These are phyloP conservation scores for Drosophila pallidifrons DNA, from an alignment of 1,140 invertebrate genomes.

Conservation along the genomic window DNA sequence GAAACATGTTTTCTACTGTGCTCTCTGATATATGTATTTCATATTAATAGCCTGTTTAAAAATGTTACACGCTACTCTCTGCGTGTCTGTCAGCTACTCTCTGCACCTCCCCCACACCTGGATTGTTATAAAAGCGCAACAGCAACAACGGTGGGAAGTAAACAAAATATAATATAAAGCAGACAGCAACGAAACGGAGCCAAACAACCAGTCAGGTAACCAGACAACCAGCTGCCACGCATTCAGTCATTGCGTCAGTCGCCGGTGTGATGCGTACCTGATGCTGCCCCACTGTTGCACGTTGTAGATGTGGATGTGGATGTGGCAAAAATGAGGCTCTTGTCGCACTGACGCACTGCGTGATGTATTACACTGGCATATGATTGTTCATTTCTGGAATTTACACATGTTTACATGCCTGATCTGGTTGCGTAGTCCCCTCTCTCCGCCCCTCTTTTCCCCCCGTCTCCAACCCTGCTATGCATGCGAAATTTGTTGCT, in stretches of 20 bases:
- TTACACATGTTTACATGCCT: conserved; percentile 78
- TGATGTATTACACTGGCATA: conserved; percentile 78
- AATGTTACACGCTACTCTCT: conserved; percentile 51
- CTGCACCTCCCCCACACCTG: background rate
- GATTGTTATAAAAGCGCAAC: conserved; percentile 6
- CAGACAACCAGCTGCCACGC: conserved; percentile 45
- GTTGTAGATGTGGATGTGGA: conserved; percentile 1
- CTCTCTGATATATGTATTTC: conserved; percentile 59
- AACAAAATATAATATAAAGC: conserved; percentile 42
- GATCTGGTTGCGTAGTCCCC: conserved; percentile 16
- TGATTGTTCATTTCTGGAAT: conserved; percentile 80
- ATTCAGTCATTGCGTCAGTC: conserved; percentile 38
- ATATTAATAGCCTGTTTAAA: conserved; percentile 77
- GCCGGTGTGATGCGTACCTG: conserved; percentile 12
- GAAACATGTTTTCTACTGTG: background rate
- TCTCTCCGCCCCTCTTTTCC: background rate
- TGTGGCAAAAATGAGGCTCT: conserved; percentile 57
- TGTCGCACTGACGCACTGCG: conserved; percentile 54
- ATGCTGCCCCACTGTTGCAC: too few relatives aligned
- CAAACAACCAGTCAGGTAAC: conserved; percentile 12
- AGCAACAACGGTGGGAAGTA: conserved; percentile 20
- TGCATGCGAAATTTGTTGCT: conserved; percentile 29
- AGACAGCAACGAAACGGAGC: conserved; percentile 12
- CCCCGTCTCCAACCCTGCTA: background rate
- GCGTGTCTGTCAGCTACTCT: conserved; percentile 40